Evolutionary conservation across 2,113 vertebrate genomes (phyloP).

Genomic region (Aegotheles bennettii): DNA sequence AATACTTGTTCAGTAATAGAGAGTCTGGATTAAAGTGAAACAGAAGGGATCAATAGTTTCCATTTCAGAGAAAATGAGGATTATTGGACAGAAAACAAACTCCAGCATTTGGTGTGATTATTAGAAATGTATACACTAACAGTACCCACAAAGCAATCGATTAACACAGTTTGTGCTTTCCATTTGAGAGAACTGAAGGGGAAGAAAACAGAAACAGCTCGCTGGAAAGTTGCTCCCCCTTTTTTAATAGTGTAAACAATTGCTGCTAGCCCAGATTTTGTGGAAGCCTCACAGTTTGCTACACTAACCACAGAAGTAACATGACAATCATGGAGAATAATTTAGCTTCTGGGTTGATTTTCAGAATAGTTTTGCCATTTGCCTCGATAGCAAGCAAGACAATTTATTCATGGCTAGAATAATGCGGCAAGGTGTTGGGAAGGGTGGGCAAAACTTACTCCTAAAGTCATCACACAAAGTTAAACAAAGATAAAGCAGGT

Average conservation of each 20-base stretch:
- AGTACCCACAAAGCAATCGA: background rate
- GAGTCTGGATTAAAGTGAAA: background rate
- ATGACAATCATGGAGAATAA: slow-evolving; percentile 45
- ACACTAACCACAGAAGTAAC: background rate
- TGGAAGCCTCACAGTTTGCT: background rate
- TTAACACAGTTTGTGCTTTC: background rate
- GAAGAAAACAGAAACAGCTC: background rate
- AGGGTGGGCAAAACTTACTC: background rate
- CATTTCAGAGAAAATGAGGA: slow-evolving; percentile 2
- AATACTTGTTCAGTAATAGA: background rate
- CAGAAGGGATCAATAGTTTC: slow-evolving; percentile 13
- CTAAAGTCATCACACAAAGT: background rate
- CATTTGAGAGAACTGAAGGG: background rate
- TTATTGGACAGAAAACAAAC: background rate
- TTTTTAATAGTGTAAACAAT: background rate
- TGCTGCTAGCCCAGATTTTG: background rate
- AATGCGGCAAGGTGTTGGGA: background rate
- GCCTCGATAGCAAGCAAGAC: slow-evolving; percentile 70
- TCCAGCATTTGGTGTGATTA: background rate
- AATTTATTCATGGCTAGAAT: background rate
- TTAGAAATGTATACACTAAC: slow-evolving; percentile 5
- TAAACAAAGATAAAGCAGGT: background rate
- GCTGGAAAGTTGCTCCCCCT: background rate
- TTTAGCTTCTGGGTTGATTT: slow-evolving; percentile 61
- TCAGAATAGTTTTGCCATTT: slow-evolving; percentile 66